Base-by-base conservation (phyloP, 2,113 vertebrate genomes). In the Dasyprocta punctata region DNA sequence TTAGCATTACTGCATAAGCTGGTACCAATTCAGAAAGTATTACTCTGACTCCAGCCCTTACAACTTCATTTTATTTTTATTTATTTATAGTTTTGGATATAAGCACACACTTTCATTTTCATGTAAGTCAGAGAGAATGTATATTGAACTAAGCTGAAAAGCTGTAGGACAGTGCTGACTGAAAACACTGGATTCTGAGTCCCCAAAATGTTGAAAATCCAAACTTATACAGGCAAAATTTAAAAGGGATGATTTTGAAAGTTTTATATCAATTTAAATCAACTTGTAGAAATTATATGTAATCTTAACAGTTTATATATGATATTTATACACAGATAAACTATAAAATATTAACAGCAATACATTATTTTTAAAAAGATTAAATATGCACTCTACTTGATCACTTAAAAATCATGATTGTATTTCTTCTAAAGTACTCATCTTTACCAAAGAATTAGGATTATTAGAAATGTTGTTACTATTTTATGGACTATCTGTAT, bases 171-270 rank as follows among this genome's bases (percentile, higher is more conserved):
- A 16, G 61, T 77, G 86, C 58, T 97, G 89, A 38, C 1, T 67
- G 82, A 80, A 95, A 94, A 96, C 24, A 90, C 44, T 92, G 58
- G 81, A 90, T 92, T 92, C 82, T 11, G 30, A 94, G 86, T 90
- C 28, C 47, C 92, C 38, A 84, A 96, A 96, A 90, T 80, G 82
- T 88, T 56, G 86, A 87, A 87, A 96, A 94, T 84, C 61, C 82
- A 84, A 96, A 97, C 60, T 82, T 94, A 96, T 52, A 52, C 20
- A 91, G 36, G 82, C 77, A 96, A 97, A 95, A 83, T 96, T 96
- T 82, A 77, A 96, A 81, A 94, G 30, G 94, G 92, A 63, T 52
- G 5, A 96, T 87, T 96, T 95, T 94, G n/a, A 92, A 96, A 96
- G 33, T 86, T n/a, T 95, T 94, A 78, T 8, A 85, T 56, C 28